A percentile compares a stretch with the other conserved stretches of the same genome.
Evolutionary conservation across 2,888 invertebrate species (phyloP).

Genomic region (Colletes collaris): DNA sequence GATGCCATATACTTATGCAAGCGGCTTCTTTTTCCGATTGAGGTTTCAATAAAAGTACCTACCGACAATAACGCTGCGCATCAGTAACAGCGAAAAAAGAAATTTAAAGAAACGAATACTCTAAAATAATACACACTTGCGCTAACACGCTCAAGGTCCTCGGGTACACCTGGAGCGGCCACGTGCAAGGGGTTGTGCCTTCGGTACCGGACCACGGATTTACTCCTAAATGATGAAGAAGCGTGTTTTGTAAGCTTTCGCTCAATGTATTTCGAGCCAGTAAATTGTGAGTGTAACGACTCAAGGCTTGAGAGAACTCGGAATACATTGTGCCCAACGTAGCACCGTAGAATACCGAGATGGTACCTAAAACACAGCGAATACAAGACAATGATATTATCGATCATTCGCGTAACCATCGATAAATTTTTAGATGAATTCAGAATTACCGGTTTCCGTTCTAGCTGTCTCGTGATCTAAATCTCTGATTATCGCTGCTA

Average conservation of each 20-base stretch:
- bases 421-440: not conserved
- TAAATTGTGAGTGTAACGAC: conserved; percentile 90
- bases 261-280: conserved; percentile 89
- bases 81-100: not conserved
- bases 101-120: not conserved
- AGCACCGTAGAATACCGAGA: conserved; percentile 89
- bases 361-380: conserved; percentile 85
- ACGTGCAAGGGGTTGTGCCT: conserved; percentile 84
- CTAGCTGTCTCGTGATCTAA: conserved; percentile 94
- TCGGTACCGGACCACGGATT: conserved; percentile 88
- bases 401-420: not conserved
- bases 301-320: conserved; percentile 90
- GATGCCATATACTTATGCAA: conserved; percentile 96
- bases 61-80: not conserved
- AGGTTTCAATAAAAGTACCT: conserved; percentile 90
- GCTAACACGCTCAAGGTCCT: conserved; percentile 93
- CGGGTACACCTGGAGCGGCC: conserved; percentile 91
- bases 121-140: conserved; percentile 84
- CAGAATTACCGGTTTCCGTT: conserved; percentile 87
- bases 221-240: conserved; percentile 90
- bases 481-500: conserved; percentile 95
- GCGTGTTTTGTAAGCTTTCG: conserved; percentile 88
- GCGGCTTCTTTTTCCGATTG: conserved; percentile 94
- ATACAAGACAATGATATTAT: not conserved
- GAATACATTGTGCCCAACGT: conserved; percentile 89